Base-by-base conservation (phyloP, 2,888 invertebrate species). In the Parnassius glacialis region DNA sequence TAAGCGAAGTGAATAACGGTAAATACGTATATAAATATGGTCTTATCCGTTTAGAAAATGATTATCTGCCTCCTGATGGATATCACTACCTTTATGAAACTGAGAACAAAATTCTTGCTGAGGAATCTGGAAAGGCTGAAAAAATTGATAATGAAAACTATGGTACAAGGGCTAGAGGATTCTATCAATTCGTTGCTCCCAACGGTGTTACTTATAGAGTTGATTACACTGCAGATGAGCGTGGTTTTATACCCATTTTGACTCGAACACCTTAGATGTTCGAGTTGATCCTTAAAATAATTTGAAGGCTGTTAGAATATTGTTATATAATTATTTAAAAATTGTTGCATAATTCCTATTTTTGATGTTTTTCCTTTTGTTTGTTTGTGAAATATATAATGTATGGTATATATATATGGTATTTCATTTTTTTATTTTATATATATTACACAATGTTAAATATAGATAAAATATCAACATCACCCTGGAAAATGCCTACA, bases 121-220 rank as follows among this genome's bases (percentile, higher is more conserved):
- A 87, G 64, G 86, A 88, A 72, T 75, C 79, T 11, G 87, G 87
- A 43, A 78, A 80, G 43, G 20, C 86, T 0, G 87, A 86, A 65
- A 68, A 78, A 61, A 69, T 84, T n/a, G 76, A 77, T 70, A 77
- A 58, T 45, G 81, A 84, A 44, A 68, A 65, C 12, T 75, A 77
- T 0, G 81, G 72, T 44, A 71, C 83, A 13, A 81, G 79, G 58
- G 81, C 76, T 12, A 85, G 82, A 65, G 95, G 95, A 12, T 94
- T 93, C 74, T 94, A 92, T 76, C 92, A 94, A 69, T 95, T 94
- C 76, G 93, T 94, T 1, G 94, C 94, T 1, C 93, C 93, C 59
- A 92, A 94, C 71, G 93, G 93, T 61, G 78, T 86, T 1, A 87
- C 88, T 44, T 92, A 93, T 73, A 82, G 90, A 52, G 89, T 93